Percentiles rank a stretch among this genome's conserved stretches.
These are phyloP conservation scores for Penaeus chinensis DNA, from an alignment of 1,140 invertebrate genomes.

Conservation along the genomic window DNA sequence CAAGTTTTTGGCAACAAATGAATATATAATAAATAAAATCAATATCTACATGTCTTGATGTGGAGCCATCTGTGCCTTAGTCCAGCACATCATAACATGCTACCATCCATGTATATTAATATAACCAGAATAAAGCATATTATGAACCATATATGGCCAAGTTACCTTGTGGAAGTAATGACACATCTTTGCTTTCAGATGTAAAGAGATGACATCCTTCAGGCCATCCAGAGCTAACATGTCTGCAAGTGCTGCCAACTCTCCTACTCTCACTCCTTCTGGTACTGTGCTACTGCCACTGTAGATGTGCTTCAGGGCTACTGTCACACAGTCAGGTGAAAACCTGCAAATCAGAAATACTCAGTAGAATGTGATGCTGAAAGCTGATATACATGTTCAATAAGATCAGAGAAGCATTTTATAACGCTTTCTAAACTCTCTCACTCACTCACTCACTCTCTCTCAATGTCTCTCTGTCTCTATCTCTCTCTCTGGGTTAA, in stretches of 20 bases:
- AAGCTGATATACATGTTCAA: too few relatives aligned
- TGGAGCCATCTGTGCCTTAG: too few relatives aligned
- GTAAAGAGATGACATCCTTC: slow-evolving; percentile 88
- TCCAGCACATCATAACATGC: too few relatives aligned
- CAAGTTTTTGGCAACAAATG: too few relatives aligned
- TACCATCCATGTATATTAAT: neutral
- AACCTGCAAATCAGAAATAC: slow-evolving; percentile 71
- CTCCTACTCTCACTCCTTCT: slow-evolving; percentile 84
- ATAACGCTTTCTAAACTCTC: too few relatives aligned
- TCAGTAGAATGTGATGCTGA: too few relatives aligned
- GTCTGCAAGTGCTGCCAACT: slow-evolving; percentile 86
- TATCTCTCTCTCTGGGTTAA: too few relatives aligned
- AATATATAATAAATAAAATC: too few relatives aligned
- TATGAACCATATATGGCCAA: slow-evolving; percentile 29
- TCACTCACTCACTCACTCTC: too few relatives aligned
- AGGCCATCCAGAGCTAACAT: slow-evolving; percentile 88
- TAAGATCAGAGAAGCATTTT: too few relatives aligned
- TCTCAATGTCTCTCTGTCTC: too few relatives aligned
- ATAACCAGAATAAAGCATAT: slow-evolving; percentile 35
- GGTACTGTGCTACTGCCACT: slow-evolving; percentile 87
- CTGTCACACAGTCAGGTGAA: slow-evolving; percentile 85
- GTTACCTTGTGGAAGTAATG: slow-evolving; percentile 88
- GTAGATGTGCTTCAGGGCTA: slow-evolving; percentile 91
- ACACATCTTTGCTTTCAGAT: slow-evolving; percentile 88
- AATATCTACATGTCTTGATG: too few relatives aligned